Evolutionary conservation across 1,140 invertebrate genomes (phyloP).

Genomic region (Yoshiicerus persimilis): DNA sequence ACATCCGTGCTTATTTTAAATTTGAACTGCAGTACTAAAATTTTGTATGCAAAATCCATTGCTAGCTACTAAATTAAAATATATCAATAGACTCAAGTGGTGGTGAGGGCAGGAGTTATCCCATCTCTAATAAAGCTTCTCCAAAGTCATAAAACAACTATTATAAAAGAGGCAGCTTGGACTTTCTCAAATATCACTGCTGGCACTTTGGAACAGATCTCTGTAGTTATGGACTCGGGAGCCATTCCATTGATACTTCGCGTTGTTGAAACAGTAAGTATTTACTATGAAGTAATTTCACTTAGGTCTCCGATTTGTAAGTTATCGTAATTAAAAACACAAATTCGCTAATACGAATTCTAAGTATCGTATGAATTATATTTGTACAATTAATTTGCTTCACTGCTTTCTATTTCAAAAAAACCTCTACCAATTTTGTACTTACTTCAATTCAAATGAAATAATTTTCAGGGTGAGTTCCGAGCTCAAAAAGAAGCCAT

Average conservation of each 20-base stretch:
- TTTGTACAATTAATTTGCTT: too few relatives aligned
- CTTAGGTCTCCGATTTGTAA: too few relatives aligned
- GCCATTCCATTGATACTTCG: constrained; percentile 69
- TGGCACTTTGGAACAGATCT: constrained; percentile 73
- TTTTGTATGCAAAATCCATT: background rate
- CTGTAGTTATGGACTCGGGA: constrained; percentile 70
- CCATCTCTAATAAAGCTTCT: constrained; percentile 71
- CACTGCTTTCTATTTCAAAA: too few relatives aligned
- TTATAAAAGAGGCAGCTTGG: constrained; percentile 85
- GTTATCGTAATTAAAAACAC: too few relatives aligned
- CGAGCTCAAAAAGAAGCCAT: constrained; percentile 78
- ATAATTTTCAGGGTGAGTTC: constrained; percentile 65
- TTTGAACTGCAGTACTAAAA: too few relatives aligned
- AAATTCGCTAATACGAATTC: too few relatives aligned
- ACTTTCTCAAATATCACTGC: constrained; percentile 80
- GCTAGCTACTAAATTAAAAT: background rate
- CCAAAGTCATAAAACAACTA: constrained; percentile 70
- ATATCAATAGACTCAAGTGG: constrained; percentile 81
- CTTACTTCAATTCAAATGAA: background rate
- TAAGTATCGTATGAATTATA: too few relatives aligned
- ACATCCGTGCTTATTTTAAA: background rate
- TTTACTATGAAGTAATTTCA: too few relatives aligned
- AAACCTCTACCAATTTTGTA: too few relatives aligned
- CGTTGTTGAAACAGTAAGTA: constrained; percentile 61
- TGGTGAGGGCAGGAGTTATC: constrained; percentile 78